Base-by-base conservation (phyloP, 1,140 invertebrate species). In the Lepidostoma basale region DNA sequence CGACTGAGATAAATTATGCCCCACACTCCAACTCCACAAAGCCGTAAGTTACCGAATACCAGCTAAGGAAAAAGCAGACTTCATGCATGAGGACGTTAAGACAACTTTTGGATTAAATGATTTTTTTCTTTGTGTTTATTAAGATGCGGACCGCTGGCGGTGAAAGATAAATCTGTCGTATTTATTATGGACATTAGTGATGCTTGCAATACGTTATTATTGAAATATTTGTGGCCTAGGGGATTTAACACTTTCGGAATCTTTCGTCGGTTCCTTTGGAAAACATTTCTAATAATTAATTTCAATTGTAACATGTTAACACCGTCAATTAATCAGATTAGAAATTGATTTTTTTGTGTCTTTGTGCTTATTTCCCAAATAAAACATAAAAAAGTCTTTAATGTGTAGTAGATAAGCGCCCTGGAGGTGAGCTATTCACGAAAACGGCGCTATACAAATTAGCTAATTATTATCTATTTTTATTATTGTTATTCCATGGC, bases 151-250 rank as follows among this genome's bases (percentile, higher is more conserved):
- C 39, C n/a, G 26, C n/a, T 14, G 28, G 60, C 44, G 60, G 60
- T 56, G 63, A 66, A 54, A 66, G 63, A 66, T 66, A 66, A 66
- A 66, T 66, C 63, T 66, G 63, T 39, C 22, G 30, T 56, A 66
- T 66, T 66, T 66, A 66, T 66, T 66, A 66, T 14, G 63, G 23
- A 56, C 49, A 56, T 66, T 66, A 66, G 63, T 33, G 49, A 44
- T 49, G 33, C 63, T 56, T 12, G 63, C 63, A 44, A 64, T 64
- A 64, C 30, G 20, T n/a, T 39, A 64, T 30, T 66, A 66, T 66
- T 66, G 62, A 64, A 64, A 64, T 64, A 52, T 66, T 42, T 42
- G 20, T 66, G 23, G 63, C 47, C 30, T 14, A 9, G 12, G 63
- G 39, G 39, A 16, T 49, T 6, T 2, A 23, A 49, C 28, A 26